Evolutionary conservation across 2,888 invertebrate genomes (phyloP).

Genomic region (Thysanoteuthis rhombus): DNA sequence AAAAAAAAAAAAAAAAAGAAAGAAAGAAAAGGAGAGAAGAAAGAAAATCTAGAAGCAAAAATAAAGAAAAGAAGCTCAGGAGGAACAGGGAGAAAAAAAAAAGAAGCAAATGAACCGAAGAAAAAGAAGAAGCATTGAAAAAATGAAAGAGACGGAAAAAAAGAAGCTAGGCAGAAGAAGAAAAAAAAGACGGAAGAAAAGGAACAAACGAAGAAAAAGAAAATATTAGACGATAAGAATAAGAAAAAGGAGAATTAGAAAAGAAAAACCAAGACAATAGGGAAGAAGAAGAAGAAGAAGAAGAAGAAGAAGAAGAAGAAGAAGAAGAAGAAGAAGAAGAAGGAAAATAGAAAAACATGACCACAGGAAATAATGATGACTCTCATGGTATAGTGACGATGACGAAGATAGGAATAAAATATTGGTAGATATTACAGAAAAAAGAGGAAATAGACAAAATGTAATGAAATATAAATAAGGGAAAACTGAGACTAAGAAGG

Average conservation of each 20-base stretch:
- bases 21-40: neutral
- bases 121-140: rapidly evolving
- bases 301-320: neutral
- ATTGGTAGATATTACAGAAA: too few relatives aligned
- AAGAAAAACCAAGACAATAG: neutral
- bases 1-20: neutral
- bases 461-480: neutral
- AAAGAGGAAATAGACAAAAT: neutral
- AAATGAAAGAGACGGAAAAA: rapidly evolving
- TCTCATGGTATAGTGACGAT: too few relatives aligned
- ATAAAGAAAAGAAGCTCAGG: neutral
- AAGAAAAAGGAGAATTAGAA: too few relatives aligned
- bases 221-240: too few relatives aligned
- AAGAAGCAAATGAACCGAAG: neutral
- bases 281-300: neutral
- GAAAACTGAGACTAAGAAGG: neutral
- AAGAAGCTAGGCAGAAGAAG: neutral
- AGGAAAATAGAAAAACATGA: neutral
- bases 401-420: neutral
- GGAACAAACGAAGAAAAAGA: neutral
- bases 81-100: neutral
- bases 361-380: too few relatives aligned
- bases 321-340: neutral
- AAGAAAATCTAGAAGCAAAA: too few relatives aligned
- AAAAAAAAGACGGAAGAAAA: neutral